Evolutionary conservation across 2,797 vertebrate species (phyloP).

Genomic region (Oryzias sinensis): DNA sequence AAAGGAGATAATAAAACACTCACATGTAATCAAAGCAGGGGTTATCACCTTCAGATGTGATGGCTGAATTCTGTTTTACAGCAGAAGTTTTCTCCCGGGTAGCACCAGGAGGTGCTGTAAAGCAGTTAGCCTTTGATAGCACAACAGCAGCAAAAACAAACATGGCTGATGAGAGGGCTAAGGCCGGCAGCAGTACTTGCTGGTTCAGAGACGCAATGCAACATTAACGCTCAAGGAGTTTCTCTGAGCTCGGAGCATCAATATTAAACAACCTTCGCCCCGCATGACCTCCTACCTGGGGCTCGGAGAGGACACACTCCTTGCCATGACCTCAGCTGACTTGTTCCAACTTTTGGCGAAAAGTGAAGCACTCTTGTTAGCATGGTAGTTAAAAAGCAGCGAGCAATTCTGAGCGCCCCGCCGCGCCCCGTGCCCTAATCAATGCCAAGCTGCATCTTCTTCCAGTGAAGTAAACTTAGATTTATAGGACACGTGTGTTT

Average conservation of each 20-base stretch:
- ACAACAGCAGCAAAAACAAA: slow-evolving; percentile 75
- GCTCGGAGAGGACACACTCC: slow-evolving; percentile 42
- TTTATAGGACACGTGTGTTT: slow-evolving; percentile 18
- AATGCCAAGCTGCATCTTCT: slow-evolving; percentile 31
- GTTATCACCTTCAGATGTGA: slow-evolving; percentile 66
- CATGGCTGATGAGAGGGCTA: slow-evolving; percentile 69
- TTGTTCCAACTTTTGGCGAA: slow-evolving; percentile 46
- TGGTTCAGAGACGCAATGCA: slow-evolving; percentile 53
- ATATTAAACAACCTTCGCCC: slow-evolving; percentile 51
- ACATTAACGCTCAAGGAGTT: slow-evolving; percentile 58
- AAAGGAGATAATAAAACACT: slow-evolving; percentile 22
- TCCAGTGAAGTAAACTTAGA: slow-evolving; percentile 21
- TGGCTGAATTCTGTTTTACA: slow-evolving; percentile 46
- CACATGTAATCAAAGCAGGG: slow-evolving; percentile 40
- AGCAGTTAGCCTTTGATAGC: slow-evolving; percentile 78
- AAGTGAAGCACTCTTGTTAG: slow-evolving; percentile 32
- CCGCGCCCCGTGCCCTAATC: slow-evolving; percentile 40
- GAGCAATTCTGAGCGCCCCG: slow-evolving; percentile 36
- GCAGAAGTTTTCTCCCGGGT: slow-evolving; percentile 50
- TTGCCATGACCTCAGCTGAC: slow-evolving; percentile 48
- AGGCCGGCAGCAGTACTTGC: slow-evolving; percentile 44
- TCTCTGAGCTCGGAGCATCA: slow-evolving; percentile 44
- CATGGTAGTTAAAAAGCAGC: slow-evolving; percentile 34
- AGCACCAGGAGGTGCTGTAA: slow-evolving; percentile 79
- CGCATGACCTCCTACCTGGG: slow-evolving; percentile 45